Percentiles rank a stretch among this genome's conserved stretches.
Evolutionary conservation across 2,797 vertebrate genomes (phyloP).

Genomic region (Propithecus deckenii): DNA sequence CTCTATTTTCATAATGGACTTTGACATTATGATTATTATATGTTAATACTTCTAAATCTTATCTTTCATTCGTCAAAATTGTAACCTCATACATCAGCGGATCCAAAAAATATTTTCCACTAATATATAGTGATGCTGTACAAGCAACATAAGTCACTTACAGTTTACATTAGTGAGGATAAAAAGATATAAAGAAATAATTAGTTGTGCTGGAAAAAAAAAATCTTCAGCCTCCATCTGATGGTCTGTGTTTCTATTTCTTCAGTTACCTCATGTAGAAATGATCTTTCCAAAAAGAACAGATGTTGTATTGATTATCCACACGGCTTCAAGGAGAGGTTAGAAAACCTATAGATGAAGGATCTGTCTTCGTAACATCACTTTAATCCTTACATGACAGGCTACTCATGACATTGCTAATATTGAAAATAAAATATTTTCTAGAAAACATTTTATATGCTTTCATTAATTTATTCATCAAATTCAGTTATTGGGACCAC

Average conservation of each 20-base stretch:
- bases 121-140: neutral
- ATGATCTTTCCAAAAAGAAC: neutral
- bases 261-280: neutral
- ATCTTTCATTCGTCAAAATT: neutral
- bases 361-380: neutral
- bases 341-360: neutral
- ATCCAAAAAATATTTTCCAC: neutral
- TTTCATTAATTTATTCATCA: neutral
- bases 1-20: neutral
- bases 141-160: neutral
- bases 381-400: neutral
- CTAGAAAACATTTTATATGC: neutral
- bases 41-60: neutral
- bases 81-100: neutral
- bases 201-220: neutral
- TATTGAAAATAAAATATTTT: neutral
- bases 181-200: neutral
- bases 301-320: neutral
- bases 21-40: neutral
- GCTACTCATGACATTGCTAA: neutral
- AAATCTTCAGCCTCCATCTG: neutral
- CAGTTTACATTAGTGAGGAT: neutral
- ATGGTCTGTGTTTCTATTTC: neutral
- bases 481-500: neutral
- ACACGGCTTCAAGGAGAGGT: neutral